A percentile compares a stretch with the other conserved stretches of the same genome.
phyloP scores from a whole-genome alignment of 2,113 vertebrate species.

The Neotoma lepida region DNA sequence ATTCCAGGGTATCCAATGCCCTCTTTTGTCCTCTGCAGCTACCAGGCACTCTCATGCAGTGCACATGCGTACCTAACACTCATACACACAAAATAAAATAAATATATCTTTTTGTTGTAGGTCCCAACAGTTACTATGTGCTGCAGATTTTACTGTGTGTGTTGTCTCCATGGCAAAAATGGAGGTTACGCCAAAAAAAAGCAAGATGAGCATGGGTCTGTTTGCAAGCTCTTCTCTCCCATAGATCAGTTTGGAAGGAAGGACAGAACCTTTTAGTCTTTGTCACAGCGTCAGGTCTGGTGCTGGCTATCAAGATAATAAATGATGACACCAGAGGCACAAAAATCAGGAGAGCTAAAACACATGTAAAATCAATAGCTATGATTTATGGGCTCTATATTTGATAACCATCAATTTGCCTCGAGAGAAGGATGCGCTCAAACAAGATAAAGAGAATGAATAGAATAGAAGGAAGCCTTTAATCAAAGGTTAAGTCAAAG shows the following conservation, averaged over 20 bases:
- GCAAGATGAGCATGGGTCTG: not conserved
- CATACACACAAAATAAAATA: not conserved
- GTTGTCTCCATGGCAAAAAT: not conserved
- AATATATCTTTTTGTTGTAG: not conserved
- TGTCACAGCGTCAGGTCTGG: not conserved
- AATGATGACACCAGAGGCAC: conserved; percentile 58
- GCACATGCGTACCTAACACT: not conserved
- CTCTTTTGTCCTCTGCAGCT: not conserved
- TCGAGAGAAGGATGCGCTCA: conserved; percentile 60
- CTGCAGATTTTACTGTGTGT: not conserved
- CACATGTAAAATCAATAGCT: conserved; percentile 72
- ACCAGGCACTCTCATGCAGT: not conserved
- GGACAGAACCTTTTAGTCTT: not conserved
- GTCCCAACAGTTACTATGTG: too few relatives aligned
- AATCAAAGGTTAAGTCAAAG: conserved; percentile 58
- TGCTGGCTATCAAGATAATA: conserved; percentile 51
- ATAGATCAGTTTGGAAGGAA: not conserved
- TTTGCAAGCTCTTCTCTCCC: conserved; percentile 46
- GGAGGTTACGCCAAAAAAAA: not conserved
- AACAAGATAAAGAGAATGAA: not conserved
- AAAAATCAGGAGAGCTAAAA: conserved; percentile 44
- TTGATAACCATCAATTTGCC: conserved; percentile 60
- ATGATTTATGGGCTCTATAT: conserved; percentile 51
- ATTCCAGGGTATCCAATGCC: not conserved
- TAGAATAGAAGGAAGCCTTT: conserved; percentile 15